Percentiles rank a stretch among this genome's conserved stretches.
These are phyloP conservation scores for Dichetophora obliterata DNA, from an alignment of 2,888 invertebrate genomes.

Conservation along the genomic window DNA sequence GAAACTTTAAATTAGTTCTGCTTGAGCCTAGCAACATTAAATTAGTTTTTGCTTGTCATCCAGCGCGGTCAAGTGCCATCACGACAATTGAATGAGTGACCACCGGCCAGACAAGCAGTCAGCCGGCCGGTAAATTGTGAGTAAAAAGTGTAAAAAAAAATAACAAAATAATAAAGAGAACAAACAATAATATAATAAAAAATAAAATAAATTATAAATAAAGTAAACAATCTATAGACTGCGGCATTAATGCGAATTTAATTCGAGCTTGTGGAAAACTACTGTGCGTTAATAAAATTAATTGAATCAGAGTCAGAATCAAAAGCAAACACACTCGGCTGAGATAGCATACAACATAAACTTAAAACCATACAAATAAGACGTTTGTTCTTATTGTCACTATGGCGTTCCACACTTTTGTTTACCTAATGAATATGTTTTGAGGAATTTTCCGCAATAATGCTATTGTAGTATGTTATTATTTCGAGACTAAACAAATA, in stretches of 20 bases:
- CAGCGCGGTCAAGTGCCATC: conserved; percentile 19
- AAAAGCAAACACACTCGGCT: too few species aligned
- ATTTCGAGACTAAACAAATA: too few species aligned
- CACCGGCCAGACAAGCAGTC: not conserved
- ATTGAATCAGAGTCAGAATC: conserved; percentile 41
- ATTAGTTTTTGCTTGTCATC: not conserved
- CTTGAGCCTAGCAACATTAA: not conserved
- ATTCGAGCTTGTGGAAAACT: conserved; percentile 42
- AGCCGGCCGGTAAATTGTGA: conserved; percentile 19
- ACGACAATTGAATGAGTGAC: conserved; percentile 10
- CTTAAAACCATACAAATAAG: too few species aligned
- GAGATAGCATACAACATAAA: too few species aligned
- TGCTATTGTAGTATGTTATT: too few species aligned
- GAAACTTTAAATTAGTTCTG: conserved; percentile 8
- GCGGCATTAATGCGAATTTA: conserved; percentile 6
- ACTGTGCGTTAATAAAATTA: conserved; percentile 46
- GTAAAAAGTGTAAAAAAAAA: conserved; percentile 2
- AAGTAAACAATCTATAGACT: conserved; percentile 6
- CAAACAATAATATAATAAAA: conserved; percentile 9
- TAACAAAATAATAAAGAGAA: not conserved
- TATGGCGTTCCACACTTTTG: too few species aligned
- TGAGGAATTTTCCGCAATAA: too few species aligned
- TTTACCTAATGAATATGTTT: too few species aligned
- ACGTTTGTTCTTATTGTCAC: too few species aligned
- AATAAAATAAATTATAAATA: not conserved